phyloP scores from a whole-genome alignment of 2,113 vertebrate genomes.

The Albula goreensis region DNA sequence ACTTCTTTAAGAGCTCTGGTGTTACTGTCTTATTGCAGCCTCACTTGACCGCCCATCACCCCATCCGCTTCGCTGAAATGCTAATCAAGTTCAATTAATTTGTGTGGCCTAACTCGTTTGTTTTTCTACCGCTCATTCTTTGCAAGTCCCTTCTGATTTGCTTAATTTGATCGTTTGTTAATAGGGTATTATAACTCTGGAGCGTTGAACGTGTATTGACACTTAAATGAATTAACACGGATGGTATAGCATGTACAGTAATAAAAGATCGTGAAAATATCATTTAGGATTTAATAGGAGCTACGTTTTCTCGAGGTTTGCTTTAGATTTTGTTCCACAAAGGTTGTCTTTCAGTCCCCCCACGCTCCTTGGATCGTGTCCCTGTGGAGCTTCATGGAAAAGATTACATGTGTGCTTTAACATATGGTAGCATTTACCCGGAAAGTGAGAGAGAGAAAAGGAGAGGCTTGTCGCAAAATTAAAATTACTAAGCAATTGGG shows the following conservation, averaged over 20 bases:
- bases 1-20: not conserved
- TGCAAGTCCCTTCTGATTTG: constrained; percentile 42
- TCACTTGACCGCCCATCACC: not conserved
- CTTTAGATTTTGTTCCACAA: constrained; percentile 38
- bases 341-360: constrained; percentile 55
- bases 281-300: constrained; percentile 37
- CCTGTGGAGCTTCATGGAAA: constrained; percentile 28
- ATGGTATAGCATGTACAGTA: not conserved
- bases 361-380: constrained; percentile 48
- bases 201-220: not conserved
- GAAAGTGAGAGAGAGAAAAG: constrained; percentile 24
- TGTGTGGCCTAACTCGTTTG: not conserved
- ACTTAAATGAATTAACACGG: constrained; percentile 22
- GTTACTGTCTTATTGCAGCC: constrained; percentile 24
- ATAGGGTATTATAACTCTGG: too few species aligned
- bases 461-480: constrained; percentile 56
- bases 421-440: constrained; percentile 67
- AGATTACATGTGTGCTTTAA: constrained; percentile 6
- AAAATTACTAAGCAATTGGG: constrained; percentile 44
- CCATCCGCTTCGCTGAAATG: constrained; percentile 27
- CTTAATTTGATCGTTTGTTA: constrained; percentile 14
- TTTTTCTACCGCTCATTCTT: not conserved
- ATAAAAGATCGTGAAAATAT: not conserved
- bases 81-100: constrained; percentile 55
- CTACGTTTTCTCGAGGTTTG: constrained; percentile 48